These are phyloP conservation scores for Orgyia antiqua DNA, from an alignment of 2,888 invertebrate species.

Conservation along the genomic window DNA sequence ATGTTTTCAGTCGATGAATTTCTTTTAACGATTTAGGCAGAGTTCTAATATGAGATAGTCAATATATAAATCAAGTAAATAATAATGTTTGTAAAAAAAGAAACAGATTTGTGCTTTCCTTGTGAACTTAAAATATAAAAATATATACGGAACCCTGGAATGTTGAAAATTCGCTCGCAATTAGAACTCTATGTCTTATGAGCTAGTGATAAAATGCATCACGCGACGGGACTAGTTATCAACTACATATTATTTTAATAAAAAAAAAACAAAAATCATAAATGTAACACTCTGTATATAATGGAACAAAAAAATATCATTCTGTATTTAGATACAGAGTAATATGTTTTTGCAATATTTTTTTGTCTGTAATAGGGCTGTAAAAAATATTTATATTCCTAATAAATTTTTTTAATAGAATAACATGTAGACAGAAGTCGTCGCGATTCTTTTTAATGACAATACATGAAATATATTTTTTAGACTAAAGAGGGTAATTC, in stretches of 20 bases:
- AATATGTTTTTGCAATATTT: no score
- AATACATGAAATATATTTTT: slow-evolving; percentile 32
- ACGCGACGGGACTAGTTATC: slow-evolving; percentile 70
- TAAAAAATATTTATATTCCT: no score
- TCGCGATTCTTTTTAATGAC: slow-evolving; percentile 43
- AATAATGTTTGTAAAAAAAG: slow-evolving; percentile 2
- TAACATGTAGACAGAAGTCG: slow-evolving; percentile 64
- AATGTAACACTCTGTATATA: not conserved
- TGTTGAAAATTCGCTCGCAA: slow-evolving; percentile 65
- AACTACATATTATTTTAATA: slow-evolving; percentile 52
- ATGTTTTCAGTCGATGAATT: slow-evolving; percentile 51
- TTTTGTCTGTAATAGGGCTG: no score
- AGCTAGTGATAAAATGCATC: slow-evolving; percentile 65
- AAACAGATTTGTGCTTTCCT: slow-evolving; percentile 45
- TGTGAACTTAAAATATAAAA: slow-evolving; percentile 42
- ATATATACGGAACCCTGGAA: slow-evolving; percentile 61
- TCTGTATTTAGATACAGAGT: no score
- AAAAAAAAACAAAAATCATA: slow-evolving; percentile 22
- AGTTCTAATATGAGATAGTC: slow-evolving; percentile 29
- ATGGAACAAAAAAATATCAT: no score
- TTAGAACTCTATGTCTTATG: slow-evolving; percentile 51
- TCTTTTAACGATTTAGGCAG: slow-evolving; percentile 37
- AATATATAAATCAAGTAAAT: slow-evolving; percentile 4
- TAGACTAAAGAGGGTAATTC: slow-evolving; percentile 29
- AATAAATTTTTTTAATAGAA: slow-evolving; percentile 40